phyloP scores from a whole-genome alignment of 2,888 invertebrate species.

The Epirrhoe tristata region DNA sequence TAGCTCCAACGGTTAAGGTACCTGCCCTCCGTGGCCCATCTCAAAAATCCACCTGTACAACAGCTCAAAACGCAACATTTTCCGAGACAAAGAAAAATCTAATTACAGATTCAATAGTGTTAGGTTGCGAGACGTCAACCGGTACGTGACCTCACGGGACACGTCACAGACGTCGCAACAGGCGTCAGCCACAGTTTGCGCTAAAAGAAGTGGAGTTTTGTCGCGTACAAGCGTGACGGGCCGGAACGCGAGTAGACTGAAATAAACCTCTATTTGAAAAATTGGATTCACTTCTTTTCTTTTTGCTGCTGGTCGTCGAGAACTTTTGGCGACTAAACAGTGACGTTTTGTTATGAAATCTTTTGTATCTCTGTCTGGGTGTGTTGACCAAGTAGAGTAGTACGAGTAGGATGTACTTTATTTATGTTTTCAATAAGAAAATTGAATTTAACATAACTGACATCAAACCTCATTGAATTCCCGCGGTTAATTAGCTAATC shows the following conservation, averaged over 20 bases:
- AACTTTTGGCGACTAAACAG: conserved; percentile 20
- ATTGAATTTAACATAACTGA: background rate
- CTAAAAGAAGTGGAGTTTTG: conserved; percentile 43
- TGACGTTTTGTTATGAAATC: conserved; percentile 7
- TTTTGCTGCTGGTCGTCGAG: conserved; percentile 25
- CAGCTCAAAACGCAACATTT: background rate
- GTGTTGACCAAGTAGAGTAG: too few relatives aligned
- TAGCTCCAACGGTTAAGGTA: too few relatives aligned
- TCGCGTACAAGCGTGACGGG: conserved; percentile 37
- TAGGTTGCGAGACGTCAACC: conserved; percentile 21
- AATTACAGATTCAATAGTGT: conserved; percentile 39
- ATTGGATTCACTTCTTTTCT: conserved; percentile 36
- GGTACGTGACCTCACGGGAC: conserved; percentile 40
- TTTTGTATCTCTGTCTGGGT: too few relatives aligned
- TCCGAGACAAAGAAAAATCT: conserved; percentile 26
- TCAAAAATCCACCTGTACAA: too few relatives aligned
- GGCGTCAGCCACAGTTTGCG: conserved; percentile 49
- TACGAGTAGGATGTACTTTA: too few relatives aligned
- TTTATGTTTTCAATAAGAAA: too few relatives aligned
- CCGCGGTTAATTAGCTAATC: conserved; percentile 20
- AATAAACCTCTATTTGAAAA: conserved; percentile 43
- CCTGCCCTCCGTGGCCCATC: too few relatives aligned
- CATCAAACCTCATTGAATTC: background rate
- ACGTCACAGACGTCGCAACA: conserved; percentile 30
- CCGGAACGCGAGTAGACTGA: conserved; percentile 38